Conservation (phyloP, 64 coral and sea anemone genomes). For the Stylophora pistillata region DNA sequence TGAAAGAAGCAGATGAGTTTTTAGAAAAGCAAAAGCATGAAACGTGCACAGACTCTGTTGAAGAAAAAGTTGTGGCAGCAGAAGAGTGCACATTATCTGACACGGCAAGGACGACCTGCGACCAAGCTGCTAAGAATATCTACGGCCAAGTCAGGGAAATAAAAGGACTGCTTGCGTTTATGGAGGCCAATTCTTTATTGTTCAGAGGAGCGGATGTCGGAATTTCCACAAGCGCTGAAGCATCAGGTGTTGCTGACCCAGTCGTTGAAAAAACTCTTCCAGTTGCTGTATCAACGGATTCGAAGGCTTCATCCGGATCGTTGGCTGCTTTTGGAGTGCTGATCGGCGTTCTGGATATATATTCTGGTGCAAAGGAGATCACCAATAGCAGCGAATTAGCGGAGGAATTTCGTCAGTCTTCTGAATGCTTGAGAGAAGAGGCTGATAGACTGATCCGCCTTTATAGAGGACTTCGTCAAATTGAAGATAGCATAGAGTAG, state of each 20-base stretch:
- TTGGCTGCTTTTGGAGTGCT: not conserved
- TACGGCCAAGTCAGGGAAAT: not conserved
- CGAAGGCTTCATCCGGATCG: not conserved
- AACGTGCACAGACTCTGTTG: not conserved
- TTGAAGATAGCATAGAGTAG: too few species aligned
- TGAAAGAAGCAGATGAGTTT: not conserved
- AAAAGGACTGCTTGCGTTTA: not conserved
- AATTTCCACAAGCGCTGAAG: too few species aligned
- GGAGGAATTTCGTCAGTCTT: not conserved
- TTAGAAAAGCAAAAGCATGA: too few species aligned
- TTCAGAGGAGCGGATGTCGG: too few species aligned
- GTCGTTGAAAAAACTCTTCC: not conserved
- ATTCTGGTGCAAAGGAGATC: not conserved
- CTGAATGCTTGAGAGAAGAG: not conserved
- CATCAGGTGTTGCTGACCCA: not conserved
- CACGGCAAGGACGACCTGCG: not conserved
- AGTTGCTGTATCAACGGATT: constrained; percentile 16
- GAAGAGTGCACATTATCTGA: not conserved
- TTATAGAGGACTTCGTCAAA: not conserved
- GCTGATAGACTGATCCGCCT: not conserved
- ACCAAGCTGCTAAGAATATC: too few species aligned
- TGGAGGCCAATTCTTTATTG: not conserved
- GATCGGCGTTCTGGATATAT: not conserved
- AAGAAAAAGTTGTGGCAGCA: not conserved
- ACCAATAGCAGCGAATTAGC: not conserved